Conservation (phyloP, 2,113 vertebrate species). For the Hippocampus mohnikei region DNA sequence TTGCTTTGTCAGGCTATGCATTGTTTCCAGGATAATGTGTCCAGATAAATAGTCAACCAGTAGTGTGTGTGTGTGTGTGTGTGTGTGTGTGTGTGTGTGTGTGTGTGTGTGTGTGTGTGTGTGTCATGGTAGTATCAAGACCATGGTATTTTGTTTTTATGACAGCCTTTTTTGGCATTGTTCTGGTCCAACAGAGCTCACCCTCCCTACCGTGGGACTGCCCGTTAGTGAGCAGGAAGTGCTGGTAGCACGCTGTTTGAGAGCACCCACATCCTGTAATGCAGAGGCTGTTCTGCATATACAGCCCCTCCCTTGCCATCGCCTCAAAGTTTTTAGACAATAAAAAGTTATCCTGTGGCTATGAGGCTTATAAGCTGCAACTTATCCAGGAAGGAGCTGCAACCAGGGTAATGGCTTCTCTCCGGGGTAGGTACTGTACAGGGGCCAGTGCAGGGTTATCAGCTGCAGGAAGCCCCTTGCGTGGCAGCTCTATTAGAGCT, state of each 20-base stretch:
- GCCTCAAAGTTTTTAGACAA: constrained; percentile 60
- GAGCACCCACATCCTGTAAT: constrained; percentile 31
- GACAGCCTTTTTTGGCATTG: constrained; percentile 65
- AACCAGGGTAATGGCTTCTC: constrained; percentile 61
- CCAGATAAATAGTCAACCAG: constrained; percentile 23
- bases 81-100: too few species aligned
- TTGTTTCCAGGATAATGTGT: constrained; percentile 22
- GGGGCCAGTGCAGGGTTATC: constrained; percentile 55
- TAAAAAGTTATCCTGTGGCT: constrained; percentile 63
- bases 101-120: too few species aligned
- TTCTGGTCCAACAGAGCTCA: constrained; percentile 61
- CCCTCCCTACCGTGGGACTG: constrained; percentile 64
- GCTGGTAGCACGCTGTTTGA: constrained; percentile 51
- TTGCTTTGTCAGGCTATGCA: constrained; percentile 40
- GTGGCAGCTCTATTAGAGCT: constrained; percentile 37
- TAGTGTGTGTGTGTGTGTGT: neutral
- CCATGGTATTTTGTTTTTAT: constrained; percentile 68
- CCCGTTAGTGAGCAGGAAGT: constrained; percentile 66
- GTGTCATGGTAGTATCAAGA: constrained; percentile 50
- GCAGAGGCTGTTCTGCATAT: constrained; percentile 20
- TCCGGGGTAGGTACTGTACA: constrained; percentile 36
- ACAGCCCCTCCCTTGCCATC: constrained; percentile 32
- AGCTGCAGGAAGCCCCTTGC: constrained; percentile 51
- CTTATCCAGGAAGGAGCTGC: constrained; percentile 62
- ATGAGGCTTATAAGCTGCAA: constrained; percentile 51